Base-by-base conservation (phyloP, 1,140 invertebrate genomes). In the Drosophila lowei region DNA sequence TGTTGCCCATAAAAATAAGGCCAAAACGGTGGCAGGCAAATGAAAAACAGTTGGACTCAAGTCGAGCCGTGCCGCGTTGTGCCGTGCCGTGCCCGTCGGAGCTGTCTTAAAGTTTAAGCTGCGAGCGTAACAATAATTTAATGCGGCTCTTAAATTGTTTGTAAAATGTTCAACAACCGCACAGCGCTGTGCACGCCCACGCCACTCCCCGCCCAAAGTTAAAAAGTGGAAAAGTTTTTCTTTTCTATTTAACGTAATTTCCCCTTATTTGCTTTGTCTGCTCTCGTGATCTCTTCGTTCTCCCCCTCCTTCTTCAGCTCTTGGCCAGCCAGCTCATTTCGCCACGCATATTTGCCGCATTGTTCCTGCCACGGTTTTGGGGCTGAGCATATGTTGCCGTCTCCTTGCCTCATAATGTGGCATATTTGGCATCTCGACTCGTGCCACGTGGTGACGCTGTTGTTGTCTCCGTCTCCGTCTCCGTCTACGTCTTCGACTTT, bases 181-280 rank as follows among this genome's bases (percentile, higher is more conserved):
- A 11, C 11, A 38, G 34, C 34, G 11, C 3, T 38, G 34, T 8
- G 34, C 34, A 13, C 11, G 1, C 34, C 11, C 34, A 61, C 48
- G 54, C 70, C 53, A 18, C 15, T 44, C 48, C 53, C 42, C 53
- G 66, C 56, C 83, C 79, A 88, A 84, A 86, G 79, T 88, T 88
- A 88, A 88, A 88, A 88, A 88, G 79, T 86, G 83, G 84, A 88
- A 86, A 88, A 78, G 64, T 88, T 83, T 48, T 84, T 88, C 78
- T 79, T 88, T 88, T 88, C 83, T 88, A 88, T 88, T 88, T 88
- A 88, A 88, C 83, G 83, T 88, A 88, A 88, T 88, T 88, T 88
- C 74, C 84, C 83, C 80, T 88, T 86, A 88, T 88, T 88, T 83
- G 71, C 83, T 62, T 61, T 61, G 52, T 57, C 72, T 75, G 61